Conservation (phyloP, 64 coral and sea anemone species). For the Montipora foliosa region DNA sequence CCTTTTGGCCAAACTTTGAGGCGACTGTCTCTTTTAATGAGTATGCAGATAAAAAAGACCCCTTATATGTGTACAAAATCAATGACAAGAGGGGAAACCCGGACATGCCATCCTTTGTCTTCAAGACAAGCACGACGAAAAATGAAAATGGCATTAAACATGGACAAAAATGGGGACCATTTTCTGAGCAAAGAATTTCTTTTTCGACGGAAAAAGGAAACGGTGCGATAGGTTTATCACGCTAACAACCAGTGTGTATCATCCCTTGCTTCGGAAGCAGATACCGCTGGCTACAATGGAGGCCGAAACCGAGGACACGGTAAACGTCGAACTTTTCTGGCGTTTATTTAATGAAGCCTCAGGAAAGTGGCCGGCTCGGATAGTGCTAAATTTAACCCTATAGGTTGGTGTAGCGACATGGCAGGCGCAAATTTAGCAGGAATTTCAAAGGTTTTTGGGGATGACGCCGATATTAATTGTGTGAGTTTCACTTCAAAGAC, state of each 20-base stretch:
- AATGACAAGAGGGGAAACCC: slow-evolving; percentile 31
- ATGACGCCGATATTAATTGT: too few relatives aligned
- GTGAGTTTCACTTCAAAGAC: slow-evolving; percentile 22
- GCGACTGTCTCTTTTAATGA: slow-evolving; percentile 8
- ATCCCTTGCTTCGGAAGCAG: slow-evolving; percentile 38
- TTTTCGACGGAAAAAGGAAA: slow-evolving; percentile 31
- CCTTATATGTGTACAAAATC: slow-evolving; percentile 22
- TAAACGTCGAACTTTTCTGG: too few relatives aligned
- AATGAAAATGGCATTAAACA: too few relatives aligned
- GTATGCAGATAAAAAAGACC: slow-evolving; percentile 31
- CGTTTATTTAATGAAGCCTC: too few relatives aligned
- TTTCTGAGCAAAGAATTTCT: slow-evolving; percentile 23
- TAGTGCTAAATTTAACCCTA: too few relatives aligned
- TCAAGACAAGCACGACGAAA: slow-evolving; percentile 27
- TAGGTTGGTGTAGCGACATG: too few relatives aligned
- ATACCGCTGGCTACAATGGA: slow-evolving; percentile 45
- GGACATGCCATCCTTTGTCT: slow-evolving; percentile 35
- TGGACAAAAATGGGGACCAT: slow-evolving; percentile 23
- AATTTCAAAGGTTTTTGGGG: too few relatives aligned
- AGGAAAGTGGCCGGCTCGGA: too few relatives aligned
- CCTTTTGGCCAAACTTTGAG: slow-evolving; percentile 37
- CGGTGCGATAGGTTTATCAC: slow-evolving; percentile 40
- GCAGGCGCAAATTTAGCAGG: too few relatives aligned
- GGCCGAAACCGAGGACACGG: too few relatives aligned
- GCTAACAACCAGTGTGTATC: slow-evolving; percentile 50